phyloP scores from a whole-genome alignment of 2,113 vertebrate genomes.

The Pterocles orientalis region DNA sequence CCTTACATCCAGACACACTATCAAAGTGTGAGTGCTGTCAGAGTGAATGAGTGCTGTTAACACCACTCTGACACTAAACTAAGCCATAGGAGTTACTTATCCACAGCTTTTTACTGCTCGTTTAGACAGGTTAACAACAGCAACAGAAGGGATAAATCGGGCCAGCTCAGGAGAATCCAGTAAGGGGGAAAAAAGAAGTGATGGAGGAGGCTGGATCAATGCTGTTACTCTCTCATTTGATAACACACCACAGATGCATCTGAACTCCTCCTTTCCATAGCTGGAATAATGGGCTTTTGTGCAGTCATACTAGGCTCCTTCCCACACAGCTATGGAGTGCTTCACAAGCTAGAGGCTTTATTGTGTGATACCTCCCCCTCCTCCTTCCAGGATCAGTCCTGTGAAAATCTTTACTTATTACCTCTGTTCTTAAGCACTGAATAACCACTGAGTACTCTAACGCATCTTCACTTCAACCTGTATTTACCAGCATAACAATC shows the following conservation, averaged over 20 bases:
- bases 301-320: neutral
- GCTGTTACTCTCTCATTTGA: neutral
- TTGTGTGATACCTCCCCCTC: neutral
- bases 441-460: neutral
- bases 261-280: neutral
- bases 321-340: neutral
- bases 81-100: neutral
- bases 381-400: neutral
- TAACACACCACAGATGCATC: neutral
- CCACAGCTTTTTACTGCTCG: neutral
- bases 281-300: neutral
- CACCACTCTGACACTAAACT: neutral
- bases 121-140: neutral
- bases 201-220: neutral
- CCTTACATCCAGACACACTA: neutral
- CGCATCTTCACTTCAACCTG: neutral
- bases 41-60: neutral
- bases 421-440: neutral
- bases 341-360: neutral
- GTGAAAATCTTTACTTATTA: neutral
- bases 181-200: neutral
- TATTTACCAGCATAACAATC: neutral
- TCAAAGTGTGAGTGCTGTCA: neutral
- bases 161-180: neutral
- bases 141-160: neutral